Evolutionary conservation across 1,140 invertebrate genomes (phyloP).

Genomic region (Cephus cinctus): DNA sequence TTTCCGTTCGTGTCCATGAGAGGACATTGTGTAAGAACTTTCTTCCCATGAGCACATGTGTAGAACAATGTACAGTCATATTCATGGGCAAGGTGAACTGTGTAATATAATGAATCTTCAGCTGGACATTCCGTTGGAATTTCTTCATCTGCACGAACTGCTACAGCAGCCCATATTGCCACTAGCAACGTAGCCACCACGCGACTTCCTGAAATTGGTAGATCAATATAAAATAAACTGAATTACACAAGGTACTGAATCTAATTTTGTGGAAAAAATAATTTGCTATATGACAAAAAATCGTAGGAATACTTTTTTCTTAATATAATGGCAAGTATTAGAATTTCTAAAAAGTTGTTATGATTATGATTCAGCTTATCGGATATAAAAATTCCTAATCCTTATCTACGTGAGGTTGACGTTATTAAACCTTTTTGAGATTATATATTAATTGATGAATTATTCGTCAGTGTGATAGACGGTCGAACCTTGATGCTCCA

Average conservation of each 20-base stretch:
- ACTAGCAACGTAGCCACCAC: conserved; percentile 1
- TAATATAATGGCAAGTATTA: neutral
- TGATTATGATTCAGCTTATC: neutral
- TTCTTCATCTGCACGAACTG: neutral
- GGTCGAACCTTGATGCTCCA: no score
- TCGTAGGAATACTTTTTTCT: neutral
- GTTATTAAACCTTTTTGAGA: no score
- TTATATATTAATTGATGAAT: no score
- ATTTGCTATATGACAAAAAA: neutral
- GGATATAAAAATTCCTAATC: no score
- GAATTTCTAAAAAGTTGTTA: neutral
- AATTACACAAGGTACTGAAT: no score
- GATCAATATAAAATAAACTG: no score
- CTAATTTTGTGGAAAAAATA: neutral
- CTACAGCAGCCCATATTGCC: neutral
- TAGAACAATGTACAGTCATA: conserved; percentile 35
- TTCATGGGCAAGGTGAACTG: conserved; percentile 23
- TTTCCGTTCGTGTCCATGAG: conserved; percentile 17
- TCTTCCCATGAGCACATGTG: conserved; percentile 30
- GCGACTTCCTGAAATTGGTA: conserved; percentile 1
- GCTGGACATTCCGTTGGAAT: conserved; percentile 14
- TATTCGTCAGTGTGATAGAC: no score
- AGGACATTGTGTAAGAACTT: conserved; percentile 26
- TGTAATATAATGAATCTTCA: neutral
- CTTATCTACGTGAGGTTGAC: no score